Base-by-base conservation (phyloP, 2,888 invertebrate genomes). In the Hydriomena furcata region DNA sequence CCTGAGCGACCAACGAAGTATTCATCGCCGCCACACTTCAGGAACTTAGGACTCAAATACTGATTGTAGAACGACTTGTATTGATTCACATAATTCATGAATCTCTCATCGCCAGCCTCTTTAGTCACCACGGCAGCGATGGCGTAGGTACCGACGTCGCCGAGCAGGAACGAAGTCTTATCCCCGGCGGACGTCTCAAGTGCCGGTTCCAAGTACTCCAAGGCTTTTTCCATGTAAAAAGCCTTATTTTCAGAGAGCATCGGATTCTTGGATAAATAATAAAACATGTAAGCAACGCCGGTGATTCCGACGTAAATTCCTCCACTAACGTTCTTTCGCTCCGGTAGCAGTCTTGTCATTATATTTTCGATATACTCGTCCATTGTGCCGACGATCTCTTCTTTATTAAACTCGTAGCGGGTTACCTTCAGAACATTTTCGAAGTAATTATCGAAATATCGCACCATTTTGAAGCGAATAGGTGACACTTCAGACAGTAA, bases 1-100 rank as follows among this genome's bases (percentile, higher is more conserved):
- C 97, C 97, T 31, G 97, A 94, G 55, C 97, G 91, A 0, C 97
- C 97, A 0, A 97, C 96, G 67, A 97, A 94, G 12, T 96, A 84
- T 77, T 97, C 97, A 80, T 97, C 97, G 23, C 95, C 94, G 10
- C 95, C 95, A 68, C 92, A 92, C 67, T 91, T 91, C 7, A 93
- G 81, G 65, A 94, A 94, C 58, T 76, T 84, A 0, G 85, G 81
- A 44, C 78, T 76, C 13, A 89, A 63, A 53, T 79, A 89, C 6
- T 66, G 66, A 7, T 46, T 49, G 27, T 87, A 80, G 5, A 91
- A 78, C 6, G 87, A 79, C 50, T 83, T 84, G 52, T 88, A 87
- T 17, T 73, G 70, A 1, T 84, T 68, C 1, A 91, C 68, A 20
- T 76, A 76, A 7, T 84, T 77, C 1, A 54, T 27, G 31, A 59